Percentiles rank a stretch among this genome's conserved stretches.
These are phyloP conservation scores for Cossypha polioptera DNA, from an alignment of 2,797 vertebrate genomes.

Conservation along the genomic window DNA sequence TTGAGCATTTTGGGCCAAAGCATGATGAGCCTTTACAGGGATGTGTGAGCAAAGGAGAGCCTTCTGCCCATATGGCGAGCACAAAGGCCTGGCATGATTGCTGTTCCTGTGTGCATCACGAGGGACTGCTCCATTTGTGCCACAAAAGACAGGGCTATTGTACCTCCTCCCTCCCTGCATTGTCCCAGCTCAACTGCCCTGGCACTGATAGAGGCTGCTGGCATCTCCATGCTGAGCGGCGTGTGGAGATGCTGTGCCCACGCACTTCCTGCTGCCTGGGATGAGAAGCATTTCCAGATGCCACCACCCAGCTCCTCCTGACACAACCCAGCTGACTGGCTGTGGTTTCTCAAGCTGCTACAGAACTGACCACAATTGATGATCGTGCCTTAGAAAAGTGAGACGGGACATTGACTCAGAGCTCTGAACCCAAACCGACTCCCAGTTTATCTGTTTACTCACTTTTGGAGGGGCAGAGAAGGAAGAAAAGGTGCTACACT, in stretches of 20 bases:
- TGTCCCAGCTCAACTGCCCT: neutral
- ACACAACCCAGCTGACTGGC: conserved; percentile 24
- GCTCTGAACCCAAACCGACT: neutral
- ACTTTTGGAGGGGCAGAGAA: neutral
- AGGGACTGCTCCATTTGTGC: neutral
- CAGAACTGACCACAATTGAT: neutral
- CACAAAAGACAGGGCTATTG: neutral
- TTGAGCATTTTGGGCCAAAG: conserved; percentile 29
- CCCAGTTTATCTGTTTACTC: conserved; percentile 7
- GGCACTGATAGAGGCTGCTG: neutral
- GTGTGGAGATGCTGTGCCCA: conserved; percentile 7
- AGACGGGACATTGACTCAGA: neutral
- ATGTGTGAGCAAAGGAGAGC: neutral
- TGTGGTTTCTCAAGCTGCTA: conserved; percentile 38
- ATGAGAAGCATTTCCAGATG: conserved; percentile 33
- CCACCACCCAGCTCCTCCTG: neutral
- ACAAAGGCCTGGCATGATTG: conserved; percentile 44
- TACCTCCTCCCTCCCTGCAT: neutral
- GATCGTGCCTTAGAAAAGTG: neutral
- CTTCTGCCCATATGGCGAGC: neutral
- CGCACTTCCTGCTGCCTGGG: conserved; percentile 25
- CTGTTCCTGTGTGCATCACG: neutral
- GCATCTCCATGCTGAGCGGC: accelerated
- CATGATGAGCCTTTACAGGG: neutral
- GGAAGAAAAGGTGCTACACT: neutral